Base-by-base conservation (phyloP, 2,888 invertebrate species). In the Drosophila neoperkinsi region DNA sequence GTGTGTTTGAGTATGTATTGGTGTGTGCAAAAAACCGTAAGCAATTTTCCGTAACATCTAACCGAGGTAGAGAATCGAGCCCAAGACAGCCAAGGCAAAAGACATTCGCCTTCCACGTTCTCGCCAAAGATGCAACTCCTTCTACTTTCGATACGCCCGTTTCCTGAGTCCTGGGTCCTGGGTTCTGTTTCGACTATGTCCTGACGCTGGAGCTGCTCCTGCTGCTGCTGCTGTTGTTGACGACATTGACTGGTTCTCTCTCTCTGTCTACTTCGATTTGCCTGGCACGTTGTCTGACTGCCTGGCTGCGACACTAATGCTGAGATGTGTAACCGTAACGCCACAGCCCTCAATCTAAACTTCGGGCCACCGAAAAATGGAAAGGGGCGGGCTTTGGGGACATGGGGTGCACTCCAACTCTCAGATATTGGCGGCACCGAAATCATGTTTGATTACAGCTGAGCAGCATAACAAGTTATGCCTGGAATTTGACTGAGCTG, bases 31-130 rank as follows among this genome's bases (percentile, higher is more conserved):
- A 90, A 88, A 90, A 89, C 87, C 82, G 84, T 84, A 89, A 88
- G 88, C 88, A 88, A 88, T 88, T 88, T 88, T 88, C 90, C 90
- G 88, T 87, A 89, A 87, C 88, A 89, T 88, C 88, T 88, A 89
- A 86, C 87, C 78, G 79, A 77, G 77, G 76, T 81, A 62, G 76
- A 67, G 79, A 52, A 7, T 57, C 34, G 38, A 55, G 56, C 75
- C 71, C 78, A 88, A 82, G 90, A 77, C 75, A 78, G 79, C 68
- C 59, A 81, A 25, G 30, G 38, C 52, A 59, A 89, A 87, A 82
- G 88, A 88, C 71, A 64, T 74, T 65, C 56, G 68, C 57, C 82
- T 68, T 62, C 73, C 34, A 55, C 64, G 61, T 65, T 41, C 60
- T 55, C 61, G 71, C 68, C 65, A 73, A 71, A 77, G 74, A 74